Percentiles rank a stretch among this genome's conserved stretches.
Evolutionary conservation across 2,888 invertebrate species (phyloP).

Genomic region (Agriopis aurantiaria): DNA sequence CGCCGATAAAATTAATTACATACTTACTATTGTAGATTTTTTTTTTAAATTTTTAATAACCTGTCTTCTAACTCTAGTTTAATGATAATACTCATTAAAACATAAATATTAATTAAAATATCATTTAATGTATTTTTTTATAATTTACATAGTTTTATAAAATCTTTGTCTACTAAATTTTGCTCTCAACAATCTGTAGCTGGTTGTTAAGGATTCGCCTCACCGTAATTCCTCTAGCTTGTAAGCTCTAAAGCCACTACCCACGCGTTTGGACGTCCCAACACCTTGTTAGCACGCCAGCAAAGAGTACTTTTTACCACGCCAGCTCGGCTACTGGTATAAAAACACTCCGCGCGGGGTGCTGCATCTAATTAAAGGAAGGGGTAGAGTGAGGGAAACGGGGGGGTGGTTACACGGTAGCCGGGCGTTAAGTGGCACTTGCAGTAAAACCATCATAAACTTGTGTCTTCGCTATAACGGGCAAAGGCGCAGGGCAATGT

Average conservation of each 20-base stretch:
- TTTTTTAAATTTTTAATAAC: no score
- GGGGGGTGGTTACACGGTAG: slow-evolving; percentile 41
- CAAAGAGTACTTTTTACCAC: no score
- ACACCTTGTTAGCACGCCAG: slow-evolving; percentile 42
- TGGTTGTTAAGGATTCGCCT: neutral
- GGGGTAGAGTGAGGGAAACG: slow-evolving; percentile 15
- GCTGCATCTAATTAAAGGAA: slow-evolving; percentile 50
- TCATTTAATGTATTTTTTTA: no score
- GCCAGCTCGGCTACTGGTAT: slow-evolving; percentile 23
- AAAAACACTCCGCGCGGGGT: slow-evolving; percentile 44
- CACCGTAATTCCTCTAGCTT: neutral
- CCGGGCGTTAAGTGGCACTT: slow-evolving; percentile 80
- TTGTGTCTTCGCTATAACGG: slow-evolving; percentile 71
- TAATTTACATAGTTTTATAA: no score
- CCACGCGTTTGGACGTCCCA: slow-evolving; percentile 32
- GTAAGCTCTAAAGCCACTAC: slow-evolving; percentile 9
- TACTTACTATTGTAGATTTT: no score
- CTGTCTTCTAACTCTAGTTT: no score
- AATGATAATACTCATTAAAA: no score
- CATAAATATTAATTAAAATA: no score
- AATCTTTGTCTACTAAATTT: no score
- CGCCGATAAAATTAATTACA: no score
- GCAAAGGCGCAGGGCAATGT: slow-evolving; percentile 59
- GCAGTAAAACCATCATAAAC: slow-evolving; percentile 84
- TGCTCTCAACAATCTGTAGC: no score